Conservation (phyloP, 2,113 vertebrate species). For the Castor canadensis region DNA sequence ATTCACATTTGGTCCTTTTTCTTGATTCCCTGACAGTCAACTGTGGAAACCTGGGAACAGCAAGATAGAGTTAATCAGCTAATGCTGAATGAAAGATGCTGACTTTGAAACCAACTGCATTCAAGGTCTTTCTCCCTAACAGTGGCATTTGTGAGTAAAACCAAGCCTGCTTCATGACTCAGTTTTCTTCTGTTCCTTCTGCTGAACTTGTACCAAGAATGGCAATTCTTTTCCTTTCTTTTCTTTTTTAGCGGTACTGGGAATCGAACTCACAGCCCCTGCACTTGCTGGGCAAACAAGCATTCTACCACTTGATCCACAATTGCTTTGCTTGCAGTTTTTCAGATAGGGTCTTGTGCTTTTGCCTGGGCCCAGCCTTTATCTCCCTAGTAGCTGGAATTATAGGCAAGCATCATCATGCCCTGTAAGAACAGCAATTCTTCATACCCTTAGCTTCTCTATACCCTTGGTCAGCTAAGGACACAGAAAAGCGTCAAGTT, state of each 20-base stretch:
- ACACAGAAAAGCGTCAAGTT: not conserved
- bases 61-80: not conserved
- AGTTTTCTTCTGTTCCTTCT: not conserved
- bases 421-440: no score
- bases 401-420: no score
- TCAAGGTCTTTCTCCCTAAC: not conserved
- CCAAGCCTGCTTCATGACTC: not conserved
- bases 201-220: not conserved
- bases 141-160: not conserved
- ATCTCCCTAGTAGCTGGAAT: no score
- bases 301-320: no score
- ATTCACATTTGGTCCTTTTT: not conserved
- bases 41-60: not conserved
- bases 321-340: no score
- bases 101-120: conserved; percentile 26
- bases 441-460: not conserved
- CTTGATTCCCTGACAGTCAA: not conserved
- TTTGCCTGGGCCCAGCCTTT: no score
- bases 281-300: no score
- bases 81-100: not conserved
- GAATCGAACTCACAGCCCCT: no score
- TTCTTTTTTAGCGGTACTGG: no score
- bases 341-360: no score
- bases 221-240: no score
- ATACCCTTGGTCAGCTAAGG: not conserved